phyloP scores from a whole-genome alignment of 1,140 invertebrate species.

The Drosophila triauraria region DNA sequence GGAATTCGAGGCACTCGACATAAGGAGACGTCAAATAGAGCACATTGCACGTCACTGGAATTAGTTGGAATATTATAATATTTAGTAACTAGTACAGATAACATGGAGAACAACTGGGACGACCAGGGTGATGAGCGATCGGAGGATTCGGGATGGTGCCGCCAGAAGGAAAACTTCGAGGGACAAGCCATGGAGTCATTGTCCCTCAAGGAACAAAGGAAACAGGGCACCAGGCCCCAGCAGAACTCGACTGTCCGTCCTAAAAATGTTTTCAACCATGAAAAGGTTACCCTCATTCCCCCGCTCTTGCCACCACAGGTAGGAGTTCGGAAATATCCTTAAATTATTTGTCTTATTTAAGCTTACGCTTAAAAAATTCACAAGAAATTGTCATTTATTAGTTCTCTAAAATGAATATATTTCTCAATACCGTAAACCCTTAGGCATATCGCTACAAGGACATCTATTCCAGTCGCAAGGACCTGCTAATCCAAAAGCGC shows the following conservation, averaged over 20 bases:
- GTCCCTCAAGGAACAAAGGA: not conserved
- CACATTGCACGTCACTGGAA: conserved; percentile 4
- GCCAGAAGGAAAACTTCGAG: not conserved
- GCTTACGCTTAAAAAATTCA: not conserved
- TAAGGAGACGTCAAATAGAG: conserved; percentile 11
- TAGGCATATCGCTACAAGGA: conserved; percentile 67
- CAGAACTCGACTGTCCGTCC: no score
- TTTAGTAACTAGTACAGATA: not conserved
- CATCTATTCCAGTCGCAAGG: conserved; percentile 60
- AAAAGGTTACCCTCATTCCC: not conserved
- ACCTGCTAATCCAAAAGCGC: conserved; percentile 19
- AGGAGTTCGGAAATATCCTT: not conserved
- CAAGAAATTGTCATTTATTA: no score
- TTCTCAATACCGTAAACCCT: not conserved
- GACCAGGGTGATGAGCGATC: not conserved
- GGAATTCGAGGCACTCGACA: conserved; percentile 13
- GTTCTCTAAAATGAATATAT: no score
- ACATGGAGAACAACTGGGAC: conserved; percentile 16
- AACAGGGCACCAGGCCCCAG: not conserved
- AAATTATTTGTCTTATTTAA: no score
- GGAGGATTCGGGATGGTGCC: not conserved
- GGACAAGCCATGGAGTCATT: not conserved
- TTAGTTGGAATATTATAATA: conserved; percentile 11
- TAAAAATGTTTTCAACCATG: not conserved
- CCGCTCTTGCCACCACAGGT: conserved; percentile 2